Conservation (phyloP, 1,140 invertebrate genomes). For the Drosophila pachea region DNA sequence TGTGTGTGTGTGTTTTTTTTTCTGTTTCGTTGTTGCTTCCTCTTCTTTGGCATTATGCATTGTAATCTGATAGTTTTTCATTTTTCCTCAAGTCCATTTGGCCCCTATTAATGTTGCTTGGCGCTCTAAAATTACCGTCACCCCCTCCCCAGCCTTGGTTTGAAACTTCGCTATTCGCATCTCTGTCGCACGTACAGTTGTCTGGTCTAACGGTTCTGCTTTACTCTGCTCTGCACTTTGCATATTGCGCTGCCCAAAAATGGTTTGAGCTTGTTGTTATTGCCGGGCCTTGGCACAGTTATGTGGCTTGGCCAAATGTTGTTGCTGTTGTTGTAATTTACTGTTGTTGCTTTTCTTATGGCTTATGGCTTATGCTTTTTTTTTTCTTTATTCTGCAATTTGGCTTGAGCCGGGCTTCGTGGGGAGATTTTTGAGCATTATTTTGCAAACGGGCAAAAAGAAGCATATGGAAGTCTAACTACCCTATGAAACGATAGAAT, state of each 20-base stretch:
- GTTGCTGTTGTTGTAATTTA: background rate
- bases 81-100: conserved; percentile 50
- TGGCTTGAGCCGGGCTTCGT: conserved; percentile 23
- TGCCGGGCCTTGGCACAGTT: conserved; percentile 67
- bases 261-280: conserved; percentile 21
- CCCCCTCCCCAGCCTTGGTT: conserved; percentile 15
- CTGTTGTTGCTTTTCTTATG: conserved; percentile 39
- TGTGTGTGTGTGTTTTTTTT: background rate
- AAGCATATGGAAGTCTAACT: background rate
- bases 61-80: conserved; percentile 57
- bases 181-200: conserved; percentile 19
- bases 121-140: conserved; percentile 42
- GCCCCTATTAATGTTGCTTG: conserved; percentile 58
- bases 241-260: conserved; percentile 37
- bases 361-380: conserved; percentile 12
- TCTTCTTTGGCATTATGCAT: conserved; percentile 19
- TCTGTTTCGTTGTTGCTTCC: conserved; percentile 28
- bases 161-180: conserved; percentile 32
- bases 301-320: conserved; percentile 58
- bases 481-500: background rate
- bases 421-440: background rate
- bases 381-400: conserved; percentile 14
- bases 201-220: conserved; percentile 41
- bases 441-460: background rate
- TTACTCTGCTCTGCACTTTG: conserved; percentile 40